Percentiles rank a stretch among this genome's conserved stretches.
phyloP scores from a whole-genome alignment of 2,797 vertebrate genomes.

The Brachyrhaphis roseni region DNA sequence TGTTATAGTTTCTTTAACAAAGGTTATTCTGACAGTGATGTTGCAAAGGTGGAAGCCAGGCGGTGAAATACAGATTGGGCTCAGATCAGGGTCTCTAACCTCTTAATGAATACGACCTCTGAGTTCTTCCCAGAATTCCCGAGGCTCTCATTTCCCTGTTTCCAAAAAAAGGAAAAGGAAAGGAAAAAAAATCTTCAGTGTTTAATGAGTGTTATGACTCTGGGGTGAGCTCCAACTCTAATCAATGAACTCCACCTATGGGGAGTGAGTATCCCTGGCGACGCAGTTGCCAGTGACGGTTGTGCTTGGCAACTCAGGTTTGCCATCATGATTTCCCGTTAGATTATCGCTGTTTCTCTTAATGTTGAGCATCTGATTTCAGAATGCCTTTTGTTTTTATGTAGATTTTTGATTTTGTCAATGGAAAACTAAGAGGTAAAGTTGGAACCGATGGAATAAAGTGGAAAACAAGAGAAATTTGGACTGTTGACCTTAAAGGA shows the following conservation, averaged over 20 bases:
- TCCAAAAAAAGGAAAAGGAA: conserved; percentile 33
- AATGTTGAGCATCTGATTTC: conserved; percentile 10
- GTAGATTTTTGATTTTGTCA: conserved; percentile 15
- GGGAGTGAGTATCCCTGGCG: conserved; percentile 69
- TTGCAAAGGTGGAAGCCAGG: conserved; percentile 62
- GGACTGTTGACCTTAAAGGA: not conserved
- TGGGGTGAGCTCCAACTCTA: conserved; percentile 73
- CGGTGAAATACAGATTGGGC: conserved; percentile 60
- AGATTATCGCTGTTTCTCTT: conserved; percentile 61
- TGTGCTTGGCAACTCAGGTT: conserved; percentile 73
- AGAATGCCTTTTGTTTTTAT: conserved; percentile 74
- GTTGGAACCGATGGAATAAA: conserved; percentile 21
- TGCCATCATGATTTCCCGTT: conserved; percentile 77
- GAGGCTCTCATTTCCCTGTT: conserved; percentile 56
- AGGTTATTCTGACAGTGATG: conserved; percentile 61
- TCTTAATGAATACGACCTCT: conserved; percentile 72
- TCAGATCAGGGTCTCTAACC: conserved; percentile 60
- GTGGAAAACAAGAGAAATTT: not conserved
- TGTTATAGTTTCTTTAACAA: conserved; percentile 18
- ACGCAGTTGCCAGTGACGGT: conserved; percentile 73
- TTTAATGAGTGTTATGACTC: conserved; percentile 81
- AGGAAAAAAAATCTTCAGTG: conserved; percentile 54
- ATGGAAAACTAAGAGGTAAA: not conserved
- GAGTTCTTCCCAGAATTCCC: conserved; percentile 70
- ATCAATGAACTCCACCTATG: conserved; percentile 79